Percentiles rank a stretch among this genome's conserved stretches.
Conservation (phyloP, 2,797 vertebrate species). For the Okamejei kenojei region DNA sequence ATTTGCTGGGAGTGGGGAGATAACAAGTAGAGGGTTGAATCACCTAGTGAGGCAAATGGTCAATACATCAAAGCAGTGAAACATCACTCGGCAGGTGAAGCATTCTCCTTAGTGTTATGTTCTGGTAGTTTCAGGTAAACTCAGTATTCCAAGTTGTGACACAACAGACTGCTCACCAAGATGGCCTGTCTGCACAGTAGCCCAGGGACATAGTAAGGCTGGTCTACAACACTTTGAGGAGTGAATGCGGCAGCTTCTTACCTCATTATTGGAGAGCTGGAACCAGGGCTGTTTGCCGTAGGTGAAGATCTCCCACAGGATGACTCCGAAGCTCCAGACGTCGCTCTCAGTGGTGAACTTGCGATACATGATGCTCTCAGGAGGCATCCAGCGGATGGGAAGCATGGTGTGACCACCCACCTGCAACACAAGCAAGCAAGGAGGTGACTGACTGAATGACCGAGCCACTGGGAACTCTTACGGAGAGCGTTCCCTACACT, state of each 20-base stretch:
- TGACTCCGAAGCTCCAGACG: conserved; percentile 97
- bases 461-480: background rate
- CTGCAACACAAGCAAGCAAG: conserved; percentile 50
- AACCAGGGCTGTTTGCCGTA: conserved; percentile 99
- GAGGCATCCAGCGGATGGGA: conserved; percentile 98
- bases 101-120: background rate
- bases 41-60: background rate
- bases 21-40: background rate
- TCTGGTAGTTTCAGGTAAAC: background rate
- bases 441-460: background rate
- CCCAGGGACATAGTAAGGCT: background rate
- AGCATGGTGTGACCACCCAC: conserved; percentile 98
- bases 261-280: conserved; percentile 96
- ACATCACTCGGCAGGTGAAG: background rate
- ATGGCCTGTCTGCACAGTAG: background rate
- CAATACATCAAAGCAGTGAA: background rate
- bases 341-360: conserved; percentile 98
- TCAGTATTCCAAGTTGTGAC: background rate
- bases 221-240: background rate
- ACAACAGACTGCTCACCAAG: background rate
- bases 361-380: conserved; percentile 98
- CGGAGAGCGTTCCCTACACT: background rate
- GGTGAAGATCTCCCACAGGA: conserved; percentile 98
- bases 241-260: conserved; percentile 48
- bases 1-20: background rate